Evolutionary conservation across 2,113 vertebrate species (phyloP).

Genomic region (Gymnobelideus leadbeateri): DNA sequence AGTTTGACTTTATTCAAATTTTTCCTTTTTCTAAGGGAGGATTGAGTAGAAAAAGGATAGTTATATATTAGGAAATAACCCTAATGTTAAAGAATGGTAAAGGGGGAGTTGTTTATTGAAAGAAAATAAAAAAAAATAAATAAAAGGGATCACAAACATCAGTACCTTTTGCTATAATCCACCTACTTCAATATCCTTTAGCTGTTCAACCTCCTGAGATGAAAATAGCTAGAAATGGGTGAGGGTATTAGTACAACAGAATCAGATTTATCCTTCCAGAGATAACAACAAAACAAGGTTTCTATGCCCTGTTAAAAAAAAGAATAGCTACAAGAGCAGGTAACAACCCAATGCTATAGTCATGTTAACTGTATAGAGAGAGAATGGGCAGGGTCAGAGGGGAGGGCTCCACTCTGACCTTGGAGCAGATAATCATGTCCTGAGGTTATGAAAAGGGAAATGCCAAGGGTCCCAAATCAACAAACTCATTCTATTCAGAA

Average conservation of each 20-base stretch:
- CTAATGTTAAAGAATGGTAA: neutral
- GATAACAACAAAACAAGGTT: slow-evolving; percentile 51
- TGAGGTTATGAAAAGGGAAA: slow-evolving; percentile 68
- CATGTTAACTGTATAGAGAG: slow-evolving; percentile 59
- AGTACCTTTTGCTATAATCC: neutral
- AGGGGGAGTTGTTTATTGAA: neutral
- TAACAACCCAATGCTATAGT: slow-evolving; percentile 47
- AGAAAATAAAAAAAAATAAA: neutral
- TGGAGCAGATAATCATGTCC: slow-evolving; percentile 73
- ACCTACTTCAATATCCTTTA: neutral
- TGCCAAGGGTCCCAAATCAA: slow-evolving; percentile 67
- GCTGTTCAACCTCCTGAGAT: slow-evolving; percentile 21
- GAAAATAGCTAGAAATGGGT: neutral
- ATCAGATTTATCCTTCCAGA: slow-evolving; percentile 5
- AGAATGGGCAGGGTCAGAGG: slow-evolving; percentile 59
- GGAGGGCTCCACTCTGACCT: slow-evolving; percentile 57
- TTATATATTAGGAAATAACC: neutral
- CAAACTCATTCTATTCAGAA: slow-evolving; percentile 69
- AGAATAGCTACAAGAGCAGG: slow-evolving; percentile 54
- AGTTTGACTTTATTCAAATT: neutral
- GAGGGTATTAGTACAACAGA: slow-evolving; percentile 30
- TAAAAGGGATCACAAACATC: neutral
- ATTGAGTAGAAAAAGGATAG: neutral
- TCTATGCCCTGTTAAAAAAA: slow-evolving; percentile 54
- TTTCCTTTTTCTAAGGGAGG: neutral